phyloP scores from a whole-genome alignment of 2,888 invertebrate genomes.

The Saturnia japonica region DNA sequence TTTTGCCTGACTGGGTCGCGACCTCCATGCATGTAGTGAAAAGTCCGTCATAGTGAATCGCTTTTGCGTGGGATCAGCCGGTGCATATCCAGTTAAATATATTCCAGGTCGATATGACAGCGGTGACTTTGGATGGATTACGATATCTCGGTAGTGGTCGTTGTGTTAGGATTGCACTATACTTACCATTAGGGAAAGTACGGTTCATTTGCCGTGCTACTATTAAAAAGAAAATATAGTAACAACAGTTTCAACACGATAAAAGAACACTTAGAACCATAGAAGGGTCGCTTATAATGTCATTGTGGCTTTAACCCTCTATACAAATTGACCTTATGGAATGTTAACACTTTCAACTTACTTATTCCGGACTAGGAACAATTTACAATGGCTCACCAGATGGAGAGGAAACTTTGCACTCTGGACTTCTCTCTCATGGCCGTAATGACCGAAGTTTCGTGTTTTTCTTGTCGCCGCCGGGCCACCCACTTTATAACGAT shows the following conservation, averaged over 20 bases:
- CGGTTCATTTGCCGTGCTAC: too few relatives aligned
- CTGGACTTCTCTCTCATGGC: conserved; percentile 44
- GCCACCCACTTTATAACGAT: conserved; percentile 54
- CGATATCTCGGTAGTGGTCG: too few relatives aligned
- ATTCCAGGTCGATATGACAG: too few relatives aligned
- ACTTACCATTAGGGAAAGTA: too few relatives aligned
- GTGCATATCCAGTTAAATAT: too few relatives aligned
- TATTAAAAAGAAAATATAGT: too few relatives aligned
- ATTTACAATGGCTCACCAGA: conserved; percentile 45
- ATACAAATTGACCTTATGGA: conserved; percentile 15
- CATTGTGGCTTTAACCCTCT: conserved; percentile 21
- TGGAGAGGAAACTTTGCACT: conserved; percentile 66
- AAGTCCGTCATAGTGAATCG: too few relatives aligned
- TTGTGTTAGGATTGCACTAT: too few relatives aligned
- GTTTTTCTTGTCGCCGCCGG: conserved; percentile 63
- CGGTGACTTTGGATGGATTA: too few relatives aligned
- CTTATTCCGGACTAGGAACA: conserved; percentile 28
- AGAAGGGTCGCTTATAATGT: not conserved
- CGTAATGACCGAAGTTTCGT: conserved; percentile 68
- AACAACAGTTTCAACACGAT: not conserved
- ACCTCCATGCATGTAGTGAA: too few relatives aligned
- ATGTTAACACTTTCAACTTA: conserved; percentile 49
- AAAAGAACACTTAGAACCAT: not conserved
- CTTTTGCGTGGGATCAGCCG: too few relatives aligned
- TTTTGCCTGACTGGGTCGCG: too few relatives aligned